Evolutionary conservation across 2,113 vertebrate species (phyloP).

Genomic region (Callionymus lyra): DNA sequence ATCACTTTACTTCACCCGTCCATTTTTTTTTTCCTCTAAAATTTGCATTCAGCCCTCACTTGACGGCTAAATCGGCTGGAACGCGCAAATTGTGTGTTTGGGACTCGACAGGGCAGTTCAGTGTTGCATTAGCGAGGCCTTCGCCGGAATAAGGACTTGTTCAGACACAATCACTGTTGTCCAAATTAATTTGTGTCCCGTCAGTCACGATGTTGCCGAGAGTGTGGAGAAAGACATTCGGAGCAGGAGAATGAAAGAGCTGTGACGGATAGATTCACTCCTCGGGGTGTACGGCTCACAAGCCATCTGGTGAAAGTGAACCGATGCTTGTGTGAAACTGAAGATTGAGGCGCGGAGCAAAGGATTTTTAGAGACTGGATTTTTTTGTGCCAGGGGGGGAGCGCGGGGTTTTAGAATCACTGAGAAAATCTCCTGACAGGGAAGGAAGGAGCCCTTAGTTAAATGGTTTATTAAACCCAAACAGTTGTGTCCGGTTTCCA

Average conservation of each 20-base stretch:
- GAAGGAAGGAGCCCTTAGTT: constrained; percentile 1
- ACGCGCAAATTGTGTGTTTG: constrained; percentile 47
- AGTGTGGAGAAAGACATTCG: constrained; percentile 20
- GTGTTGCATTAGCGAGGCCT: constrained; percentile 37
- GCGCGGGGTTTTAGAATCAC: constrained; percentile 16
- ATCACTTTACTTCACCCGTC: constrained; percentile 43
- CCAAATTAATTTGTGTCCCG: constrained; percentile 61
- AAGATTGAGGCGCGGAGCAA: constrained; percentile 27
- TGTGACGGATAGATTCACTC: constrained; percentile 57
- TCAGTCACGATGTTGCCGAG: constrained; percentile 44
- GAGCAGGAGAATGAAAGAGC: constrained; percentile 17
- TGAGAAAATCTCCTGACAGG: constrained; percentile 15
- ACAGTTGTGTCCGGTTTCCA: no score
- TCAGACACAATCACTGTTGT: constrained; percentile 61
- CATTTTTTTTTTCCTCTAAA: constrained; percentile 11
- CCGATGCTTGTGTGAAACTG: constrained; percentile 14
- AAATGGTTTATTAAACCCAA: no score
- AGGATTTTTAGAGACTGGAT: constrained; percentile 42
- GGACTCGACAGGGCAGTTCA: constrained; percentile 45
- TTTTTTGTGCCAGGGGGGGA: constrained; percentile 18
- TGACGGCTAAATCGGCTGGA: constrained; percentile 52
- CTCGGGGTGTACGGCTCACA: constrained; percentile 47
- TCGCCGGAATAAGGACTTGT: constrained; percentile 46
- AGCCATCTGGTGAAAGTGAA: constrained; percentile 52
- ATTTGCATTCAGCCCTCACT: constrained; percentile 49